Evolutionary conservation across 53 echinoderm and acorn worm genomes (phyloP), one percentile per base, ranked within the genome.

Genomic region (Holothuria leucospilota): DNA sequence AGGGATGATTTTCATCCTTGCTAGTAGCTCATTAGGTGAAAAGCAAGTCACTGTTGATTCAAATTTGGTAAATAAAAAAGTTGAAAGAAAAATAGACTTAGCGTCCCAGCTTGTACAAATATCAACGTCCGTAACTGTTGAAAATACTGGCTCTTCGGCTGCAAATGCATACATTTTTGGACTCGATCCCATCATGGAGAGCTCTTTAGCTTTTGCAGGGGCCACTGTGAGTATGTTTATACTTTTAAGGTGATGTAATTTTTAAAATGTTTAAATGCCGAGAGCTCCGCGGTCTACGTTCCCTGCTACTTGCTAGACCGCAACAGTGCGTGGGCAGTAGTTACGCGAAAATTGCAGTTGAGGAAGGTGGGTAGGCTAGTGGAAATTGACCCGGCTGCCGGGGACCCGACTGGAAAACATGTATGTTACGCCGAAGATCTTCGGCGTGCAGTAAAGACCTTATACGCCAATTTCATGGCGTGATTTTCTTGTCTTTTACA

Each of bases 41-140:
- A 90, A 93, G 42, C 88, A 90, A 52, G 93, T 78, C 51, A 91
- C 68, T 51, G 91, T 96, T 63, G 93, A 92, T 62, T 28, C 90
- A 23, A 89, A 90, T 91, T 92, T 97, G 82, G 86, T 91, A 61
- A 97, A 94, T 88, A 82, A 83, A 26, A 93, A 95, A 62, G 95
- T 94, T 66, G 95, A 95, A 74, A 95, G 98, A 66, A 93, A 89
- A 84, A 82, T 97, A 12, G 98, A 97, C 82, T 21, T 97, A 10
- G 87, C 88, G 25, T 95, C 98, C 41, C 98, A 97, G 78, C 93
- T 97, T 81, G 93, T 95, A 39, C 95, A 97, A 86, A 86, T 94
- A 40, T 86, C 84, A 28, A 77, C 92, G 10, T 58, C 78, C 10
- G 78, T 96, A 24, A 93, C 91, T n/a, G 71, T 96, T 20, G 93